phyloP scores from a whole-genome alignment of 1,140 invertebrate genomes.

The Eueides isabella region DNA sequence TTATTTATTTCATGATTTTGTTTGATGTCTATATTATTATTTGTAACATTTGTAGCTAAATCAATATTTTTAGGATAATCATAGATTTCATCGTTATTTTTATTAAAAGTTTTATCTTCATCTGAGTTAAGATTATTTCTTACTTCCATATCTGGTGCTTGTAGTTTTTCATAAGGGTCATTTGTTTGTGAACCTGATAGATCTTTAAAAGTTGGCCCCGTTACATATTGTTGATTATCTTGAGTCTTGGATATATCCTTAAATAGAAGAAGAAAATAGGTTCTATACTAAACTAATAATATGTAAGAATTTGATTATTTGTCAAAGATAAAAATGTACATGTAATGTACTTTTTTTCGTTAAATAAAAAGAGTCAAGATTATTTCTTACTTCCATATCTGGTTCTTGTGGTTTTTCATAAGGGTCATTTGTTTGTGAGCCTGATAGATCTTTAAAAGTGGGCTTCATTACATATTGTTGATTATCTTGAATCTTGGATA shows the following conservation, averaged over 20 bases:
- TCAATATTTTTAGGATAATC: neutral
- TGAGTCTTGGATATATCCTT: neutral
- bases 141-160: neutral
- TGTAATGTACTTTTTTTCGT: no score
- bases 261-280: no score
- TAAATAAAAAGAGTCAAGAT: neutral
- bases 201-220: neutral
- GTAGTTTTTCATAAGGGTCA: neutral
- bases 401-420: neutral
- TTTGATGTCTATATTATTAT: neutral
- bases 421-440: neutral
- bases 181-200: conserved; percentile 1
- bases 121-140: neutral
- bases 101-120: neutral
- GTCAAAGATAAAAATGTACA: no score
- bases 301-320: no score
- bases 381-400: neutral
- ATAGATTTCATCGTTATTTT: neutral
- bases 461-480: neutral
- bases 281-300: no score
- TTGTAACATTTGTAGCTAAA: neutral
- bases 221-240: neutral
- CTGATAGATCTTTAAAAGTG: neutral
- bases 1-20: neutral
- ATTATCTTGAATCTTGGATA: neutral